A percentile compares a stretch with the other conserved stretches of the same genome.
These are phyloP conservation scores for Crypturellus undulatus DNA, from an alignment of 2,113 vertebrate species.

Conservation along the genomic window DNA sequence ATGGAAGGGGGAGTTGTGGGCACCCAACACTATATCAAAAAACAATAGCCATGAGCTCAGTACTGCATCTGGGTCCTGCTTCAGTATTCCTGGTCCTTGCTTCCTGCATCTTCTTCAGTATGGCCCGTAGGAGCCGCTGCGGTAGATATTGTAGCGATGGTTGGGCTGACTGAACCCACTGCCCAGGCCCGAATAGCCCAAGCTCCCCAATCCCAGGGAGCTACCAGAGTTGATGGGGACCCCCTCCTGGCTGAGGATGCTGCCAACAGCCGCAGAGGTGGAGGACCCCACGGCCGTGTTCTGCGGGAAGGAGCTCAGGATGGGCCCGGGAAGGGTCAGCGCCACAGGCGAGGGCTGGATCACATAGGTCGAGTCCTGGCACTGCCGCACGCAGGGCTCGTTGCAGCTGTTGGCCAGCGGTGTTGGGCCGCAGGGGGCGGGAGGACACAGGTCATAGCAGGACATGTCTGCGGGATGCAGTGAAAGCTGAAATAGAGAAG, in stretches of 20 bases:
- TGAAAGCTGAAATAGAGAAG: not conserved
- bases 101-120: not conserved
- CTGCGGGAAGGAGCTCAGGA: not conserved
- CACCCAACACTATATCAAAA: fast-evolving
- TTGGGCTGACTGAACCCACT: not conserved
- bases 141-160: not conserved
- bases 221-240: not conserved
- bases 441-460: not conserved
- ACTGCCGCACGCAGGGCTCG: not conserved
- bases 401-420: constrained; percentile 3
- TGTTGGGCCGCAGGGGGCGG: not conserved
- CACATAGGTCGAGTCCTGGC: not conserved
- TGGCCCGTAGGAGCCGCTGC: not conserved
- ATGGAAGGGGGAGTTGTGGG: not conserved
- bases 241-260: not conserved
- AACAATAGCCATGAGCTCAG: not conserved
- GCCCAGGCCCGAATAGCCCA: not conserved
- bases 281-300: not conserved
- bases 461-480: not conserved
- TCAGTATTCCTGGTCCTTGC: not conserved
- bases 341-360: not conserved
- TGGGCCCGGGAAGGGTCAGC: not conserved
- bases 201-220: not conserved
- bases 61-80: fast-evolving
- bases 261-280: not conserved